phyloP scores from a whole-genome alignment of 2,113 vertebrate genomes.

The Neodon shergylaensis region DNA sequence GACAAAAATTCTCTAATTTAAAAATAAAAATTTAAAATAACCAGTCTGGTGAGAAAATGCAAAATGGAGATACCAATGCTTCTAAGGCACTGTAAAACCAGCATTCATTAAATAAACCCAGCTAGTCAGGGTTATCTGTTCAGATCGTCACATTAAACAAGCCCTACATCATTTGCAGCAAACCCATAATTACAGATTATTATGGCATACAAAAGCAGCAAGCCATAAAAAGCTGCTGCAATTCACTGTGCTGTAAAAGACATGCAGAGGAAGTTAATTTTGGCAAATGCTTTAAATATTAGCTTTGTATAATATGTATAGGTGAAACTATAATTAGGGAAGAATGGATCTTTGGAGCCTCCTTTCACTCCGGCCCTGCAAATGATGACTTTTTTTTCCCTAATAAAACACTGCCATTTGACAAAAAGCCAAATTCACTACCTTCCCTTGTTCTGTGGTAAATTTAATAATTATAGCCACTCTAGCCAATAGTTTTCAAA shows the following conservation, averaged over 20 bases:
- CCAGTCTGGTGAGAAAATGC: slow-evolving; percentile 79
- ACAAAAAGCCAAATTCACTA: slow-evolving; percentile 88
- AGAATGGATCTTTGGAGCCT: slow-evolving; percentile 86
- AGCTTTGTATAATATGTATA: slow-evolving; percentile 89
- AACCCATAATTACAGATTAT: slow-evolving; percentile 90
- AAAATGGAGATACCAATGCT: slow-evolving; percentile 84
- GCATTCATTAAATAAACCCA: slow-evolving; percentile 86
- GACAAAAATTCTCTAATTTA: slow-evolving; percentile 77
- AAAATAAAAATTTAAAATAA: slow-evolving; percentile 82
- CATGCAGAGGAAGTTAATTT: slow-evolving; percentile 89
- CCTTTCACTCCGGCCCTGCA: slow-evolving; percentile 86
- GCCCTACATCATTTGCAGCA: slow-evolving; percentile 86
- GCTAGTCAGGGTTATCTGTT: slow-evolving; percentile 90
- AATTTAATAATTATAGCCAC: slow-evolving; percentile 90
- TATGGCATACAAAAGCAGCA: slow-evolving; percentile 88
- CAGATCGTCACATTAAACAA: slow-evolving; percentile 89
- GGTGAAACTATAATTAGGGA: slow-evolving; percentile 90
- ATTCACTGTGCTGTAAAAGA: slow-evolving; percentile 86
- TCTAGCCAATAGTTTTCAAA: slow-evolving; percentile 89
- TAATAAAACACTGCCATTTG: slow-evolving; percentile 89
- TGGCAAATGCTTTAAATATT: slow-evolving; percentile 91
- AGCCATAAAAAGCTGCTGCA: slow-evolving; percentile 86
- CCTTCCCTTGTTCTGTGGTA: slow-evolving; percentile 87
- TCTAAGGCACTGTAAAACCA: slow-evolving; percentile 82
- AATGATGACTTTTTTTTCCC: slow-evolving; percentile 82